Percentiles rank a stretch among this genome's conserved stretches.
Conservation (phyloP, 1,140 invertebrate species). For the Camponotus vicinus region DNA sequence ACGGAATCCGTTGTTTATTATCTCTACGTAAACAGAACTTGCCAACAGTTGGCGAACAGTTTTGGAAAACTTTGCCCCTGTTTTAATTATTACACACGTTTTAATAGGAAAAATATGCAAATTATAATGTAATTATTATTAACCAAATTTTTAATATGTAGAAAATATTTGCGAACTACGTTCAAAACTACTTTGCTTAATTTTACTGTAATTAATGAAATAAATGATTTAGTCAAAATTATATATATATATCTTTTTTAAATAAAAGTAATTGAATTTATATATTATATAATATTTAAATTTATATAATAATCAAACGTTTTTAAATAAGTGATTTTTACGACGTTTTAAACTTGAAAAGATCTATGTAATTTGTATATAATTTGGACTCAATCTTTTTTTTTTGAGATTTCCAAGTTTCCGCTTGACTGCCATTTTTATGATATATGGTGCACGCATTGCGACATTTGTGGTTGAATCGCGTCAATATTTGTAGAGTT, state of each 20-base stretch:
- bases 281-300: background rate
- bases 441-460: background rate
- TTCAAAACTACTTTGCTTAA: background rate
- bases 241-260: too few species aligned
- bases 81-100: background rate
- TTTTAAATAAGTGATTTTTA: conserved; percentile 12
- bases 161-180: background rate
- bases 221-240: background rate
- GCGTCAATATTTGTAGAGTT: conserved; percentile 22
- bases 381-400: background rate
- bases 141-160: background rate
- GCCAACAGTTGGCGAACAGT: conserved; percentile 30
- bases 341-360: background rate
- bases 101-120: conserved; percentile 3
- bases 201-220: background rate
- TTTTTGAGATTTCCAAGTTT: background rate
- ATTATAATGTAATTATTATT: background rate
- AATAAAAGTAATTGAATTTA: background rate
- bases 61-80: background rate
- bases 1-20: conserved; percentile 34
- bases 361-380: background rate
- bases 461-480: conserved; percentile 3
- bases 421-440: conserved; percentile 3
- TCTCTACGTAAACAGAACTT: conserved; percentile 7
- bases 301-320: background rate